Base-by-base conservation (phyloP, 2,113 vertebrate genomes). In the Tenebrosternarchus preto region DNA sequence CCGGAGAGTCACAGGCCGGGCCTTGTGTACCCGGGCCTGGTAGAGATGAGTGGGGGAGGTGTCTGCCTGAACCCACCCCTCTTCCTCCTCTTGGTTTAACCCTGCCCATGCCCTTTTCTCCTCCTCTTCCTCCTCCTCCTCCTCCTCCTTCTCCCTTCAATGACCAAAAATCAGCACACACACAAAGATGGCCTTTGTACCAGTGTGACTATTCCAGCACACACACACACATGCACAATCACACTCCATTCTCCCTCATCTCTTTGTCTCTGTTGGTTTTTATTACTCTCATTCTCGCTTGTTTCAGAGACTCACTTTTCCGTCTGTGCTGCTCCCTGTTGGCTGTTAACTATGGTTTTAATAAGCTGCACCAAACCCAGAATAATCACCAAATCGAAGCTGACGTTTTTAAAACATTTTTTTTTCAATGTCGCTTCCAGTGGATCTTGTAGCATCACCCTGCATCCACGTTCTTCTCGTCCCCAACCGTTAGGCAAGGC, bases 1-100 rank as follows among this genome's bases (percentile, higher is more conserved):
- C 89, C 88, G 90, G 88, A 92, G 55, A 92, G 55, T 76, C 60
- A 86, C 82, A 92, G 86, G 90, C 86, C 79, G 73, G 85, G 76
- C 81, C 63, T 87, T 88, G 83, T 87, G 59, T 53, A 60, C 68
- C 66, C 53, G 74, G 72, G 82, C 33, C 84, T 83, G 80, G 82
- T 73, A n/a, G 78, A 81, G 86, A 76, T 68, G 73, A 80, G 73
- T 31, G 31, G 71, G 20, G 82, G 84, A 29, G 70, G 12, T 11
- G 82, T 59, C n/a, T 39, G 1, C 9, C 31, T 63, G 31, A 20
- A 82, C 76, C 82, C 83, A 4, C 79, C 72, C 63, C 78, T 29
- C 69, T n/a, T n/a, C 60, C 55, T 7, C 31, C 25, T 55, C 61
- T 24, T 25, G 24, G 24, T 77, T 78, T 66, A n/a, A 25, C 27